These are phyloP conservation scores for Leucophenga varia DNA, from an alignment of 1,140 invertebrate species.

Conservation along the genomic window DNA sequence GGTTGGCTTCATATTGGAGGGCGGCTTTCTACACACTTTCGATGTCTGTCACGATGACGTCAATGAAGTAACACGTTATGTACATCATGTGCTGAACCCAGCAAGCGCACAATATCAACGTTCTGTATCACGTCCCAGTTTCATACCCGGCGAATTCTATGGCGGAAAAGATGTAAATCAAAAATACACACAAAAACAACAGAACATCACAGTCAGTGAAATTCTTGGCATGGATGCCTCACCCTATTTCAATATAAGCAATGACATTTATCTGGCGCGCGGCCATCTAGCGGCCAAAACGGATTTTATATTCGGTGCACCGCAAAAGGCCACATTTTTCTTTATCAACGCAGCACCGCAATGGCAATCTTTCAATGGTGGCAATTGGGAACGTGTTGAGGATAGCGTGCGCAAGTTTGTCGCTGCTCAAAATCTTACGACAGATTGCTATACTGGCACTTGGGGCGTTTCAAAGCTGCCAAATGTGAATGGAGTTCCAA, in stretches of 20 bases:
- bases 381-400: constrained; percentile 65
- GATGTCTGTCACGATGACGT: constrained; percentile 57
- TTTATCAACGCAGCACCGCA: constrained; percentile 67
- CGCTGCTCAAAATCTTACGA: constrained; percentile 37
- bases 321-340: constrained; percentile 65
- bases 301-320: constrained; percentile 65
- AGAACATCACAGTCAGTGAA: constrained; percentile 38
- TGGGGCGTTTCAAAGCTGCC: constrained; percentile 59
- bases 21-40: constrained; percentile 51
- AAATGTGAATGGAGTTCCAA: constrained; percentile 53
- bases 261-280: constrained; percentile 59
- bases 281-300: constrained; percentile 69
- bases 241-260: constrained; percentile 35
- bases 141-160: constrained; percentile 47
- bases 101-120: constrained; percentile 46
- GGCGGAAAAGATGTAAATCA: constrained; percentile 42
- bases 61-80: constrained; percentile 51
- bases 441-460: constrained; percentile 63
- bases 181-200: constrained; percentile 45
- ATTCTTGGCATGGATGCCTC: constrained; percentile 50
- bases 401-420: constrained; percentile 56
- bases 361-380: constrained; percentile 68
- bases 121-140: constrained; percentile 45
- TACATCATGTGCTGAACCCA: constrained; percentile 49
- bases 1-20: constrained; percentile 40